Percentiles rank a stretch among this genome's conserved stretches.
These are phyloP conservation scores for Morpho helenor DNA, from an alignment of 2,888 invertebrate genomes.

Conservation along the genomic window DNA sequence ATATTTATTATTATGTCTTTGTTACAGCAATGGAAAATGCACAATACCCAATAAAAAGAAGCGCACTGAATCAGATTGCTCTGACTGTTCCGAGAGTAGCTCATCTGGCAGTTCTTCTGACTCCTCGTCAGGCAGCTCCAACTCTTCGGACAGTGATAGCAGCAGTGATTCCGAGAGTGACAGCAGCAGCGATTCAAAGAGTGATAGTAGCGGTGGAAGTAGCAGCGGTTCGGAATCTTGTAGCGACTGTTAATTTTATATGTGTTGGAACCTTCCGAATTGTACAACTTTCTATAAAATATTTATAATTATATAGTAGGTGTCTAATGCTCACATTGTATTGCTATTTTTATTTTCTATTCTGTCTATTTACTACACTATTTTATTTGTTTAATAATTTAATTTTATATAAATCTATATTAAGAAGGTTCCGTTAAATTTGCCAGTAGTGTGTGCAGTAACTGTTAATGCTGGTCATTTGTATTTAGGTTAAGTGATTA, in stretches of 20 bases:
- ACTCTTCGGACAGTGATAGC: conserved; percentile 49
- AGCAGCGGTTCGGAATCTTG: conserved; percentile 49
- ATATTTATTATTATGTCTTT: conserved; percentile 7
- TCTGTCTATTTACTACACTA: neutral
- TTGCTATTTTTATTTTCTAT: conserved; percentile 1
- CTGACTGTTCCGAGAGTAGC: conserved; percentile 49
- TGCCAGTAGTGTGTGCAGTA: conserved; percentile 30
- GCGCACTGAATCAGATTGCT: conserved; percentile 45
- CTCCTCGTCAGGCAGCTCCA: conserved; percentile 50
- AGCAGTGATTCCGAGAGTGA: conserved; percentile 38
- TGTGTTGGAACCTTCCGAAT: conserved; percentile 11
- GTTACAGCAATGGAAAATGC: conserved; percentile 54
- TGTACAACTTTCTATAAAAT: conserved; percentile 4
- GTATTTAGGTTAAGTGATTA: conserved; percentile 23
- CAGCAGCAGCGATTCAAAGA: conserved; percentile 51
- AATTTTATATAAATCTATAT: conserved; percentile 13
- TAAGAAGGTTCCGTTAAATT: conserved; percentile 15
- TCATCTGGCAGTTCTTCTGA: conserved; percentile 55
- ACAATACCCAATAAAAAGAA: conserved; percentile 65
- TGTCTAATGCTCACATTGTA: neutral
- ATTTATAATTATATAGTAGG: neutral
- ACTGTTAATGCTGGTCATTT: conserved; percentile 41
- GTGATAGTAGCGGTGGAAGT: conserved; percentile 30
- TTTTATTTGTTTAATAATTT: neutral
- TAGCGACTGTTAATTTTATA: conserved; percentile 39